Percentiles rank a stretch among this genome's conserved stretches.
phyloP scores from a whole-genome alignment of 2,888 invertebrate species.

The Coelopa pilipes region DNA sequence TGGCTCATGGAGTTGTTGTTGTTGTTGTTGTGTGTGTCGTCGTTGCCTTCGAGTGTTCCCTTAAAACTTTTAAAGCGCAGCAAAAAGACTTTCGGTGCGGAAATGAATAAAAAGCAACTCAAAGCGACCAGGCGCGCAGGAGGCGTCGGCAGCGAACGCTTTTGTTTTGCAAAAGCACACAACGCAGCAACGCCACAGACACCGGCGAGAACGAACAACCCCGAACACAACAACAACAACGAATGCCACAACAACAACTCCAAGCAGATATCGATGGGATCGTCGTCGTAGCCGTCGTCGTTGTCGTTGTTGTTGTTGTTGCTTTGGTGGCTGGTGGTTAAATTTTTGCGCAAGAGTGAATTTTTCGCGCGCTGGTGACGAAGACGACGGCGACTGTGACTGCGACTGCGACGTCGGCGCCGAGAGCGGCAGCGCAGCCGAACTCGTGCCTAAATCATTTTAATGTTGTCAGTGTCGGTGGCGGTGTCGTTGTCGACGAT shows the following conservation, averaged over 20 bases:
- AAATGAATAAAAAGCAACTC: constrained; percentile 46
- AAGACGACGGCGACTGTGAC: too few relatives aligned
- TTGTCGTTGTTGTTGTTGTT: constrained; percentile 35
- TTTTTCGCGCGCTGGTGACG: background rate
- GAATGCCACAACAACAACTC: background rate
- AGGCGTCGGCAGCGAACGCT: background rate
- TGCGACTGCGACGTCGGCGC: too few relatives aligned
- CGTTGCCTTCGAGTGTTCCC: constrained; percentile 34
- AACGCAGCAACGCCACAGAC: constrained; percentile 15
- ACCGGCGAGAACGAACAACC: background rate
- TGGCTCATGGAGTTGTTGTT: background rate
- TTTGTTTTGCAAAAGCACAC: constrained; percentile 26
- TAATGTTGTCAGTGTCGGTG: too few relatives aligned
- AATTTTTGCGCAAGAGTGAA: constrained; percentile 7
- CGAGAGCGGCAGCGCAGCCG: too few relatives aligned
- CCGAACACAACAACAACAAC: background rate
- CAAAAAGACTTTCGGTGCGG: constrained; percentile 35
- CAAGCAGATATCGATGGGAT: background rate
- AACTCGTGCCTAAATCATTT: background rate
- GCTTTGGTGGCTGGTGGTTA: constrained; percentile 23
- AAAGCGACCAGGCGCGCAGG: constrained; percentile 41
- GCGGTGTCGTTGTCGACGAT: too few relatives aligned
- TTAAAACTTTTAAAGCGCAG: constrained; percentile 39
- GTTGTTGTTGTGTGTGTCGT: constrained; percentile 1
- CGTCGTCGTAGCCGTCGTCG: background rate